Conservation (phyloP, 2,113 vertebrate species). For the Leptobrachium ailaonicum region DNA sequence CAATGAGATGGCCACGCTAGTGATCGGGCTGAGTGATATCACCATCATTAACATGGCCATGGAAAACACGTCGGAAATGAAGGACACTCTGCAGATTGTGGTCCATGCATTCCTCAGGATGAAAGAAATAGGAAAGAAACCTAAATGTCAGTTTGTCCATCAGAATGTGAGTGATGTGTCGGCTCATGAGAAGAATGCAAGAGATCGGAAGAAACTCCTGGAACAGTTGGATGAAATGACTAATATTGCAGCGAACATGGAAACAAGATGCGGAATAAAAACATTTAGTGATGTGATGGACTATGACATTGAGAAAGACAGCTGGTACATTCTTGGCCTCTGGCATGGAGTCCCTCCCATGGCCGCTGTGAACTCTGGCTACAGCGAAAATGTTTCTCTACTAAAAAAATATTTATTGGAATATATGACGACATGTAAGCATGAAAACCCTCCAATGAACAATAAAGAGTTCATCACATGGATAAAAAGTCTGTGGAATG, state of each 20-base stretch:
- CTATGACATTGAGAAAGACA: too few species aligned
- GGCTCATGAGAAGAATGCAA: slow-evolving; percentile 63
- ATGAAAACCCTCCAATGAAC: slow-evolving; percentile 52
- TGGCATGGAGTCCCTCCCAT: too few species aligned
- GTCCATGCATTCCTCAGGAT: slow-evolving; percentile 72
- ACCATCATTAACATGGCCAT: slow-evolving; percentile 70
- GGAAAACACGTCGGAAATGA: slow-evolving; percentile 55
- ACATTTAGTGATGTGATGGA: too few species aligned
- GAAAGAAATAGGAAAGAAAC: slow-evolving; percentile 64
- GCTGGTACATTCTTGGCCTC: too few species aligned
- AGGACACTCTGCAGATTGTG: slow-evolving; percentile 64
- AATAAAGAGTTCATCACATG: slow-evolving; percentile 59
- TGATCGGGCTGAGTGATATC: slow-evolving; percentile 72
- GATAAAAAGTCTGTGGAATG: slow-evolving; percentile 45
- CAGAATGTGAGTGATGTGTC: slow-evolving; percentile 71
- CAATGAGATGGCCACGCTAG: slow-evolving; percentile 70
- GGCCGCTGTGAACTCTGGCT: slow-evolving; percentile 58
- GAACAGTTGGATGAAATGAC: slow-evolving; percentile 68
- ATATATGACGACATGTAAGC: slow-evolving; percentile 56
- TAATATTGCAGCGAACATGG: slow-evolving; percentile 64
- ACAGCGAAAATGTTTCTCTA: slow-evolving; percentile 58
- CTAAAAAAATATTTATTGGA: slow-evolving; percentile 54
- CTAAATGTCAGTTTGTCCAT: slow-evolving; percentile 73
- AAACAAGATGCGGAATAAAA: slow-evolving; percentile 52
- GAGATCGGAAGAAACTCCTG: slow-evolving; percentile 63